Evolutionary conservation across 2,797 vertebrate species (phyloP).

Genomic region (Aulostomus chinensis): DNA sequence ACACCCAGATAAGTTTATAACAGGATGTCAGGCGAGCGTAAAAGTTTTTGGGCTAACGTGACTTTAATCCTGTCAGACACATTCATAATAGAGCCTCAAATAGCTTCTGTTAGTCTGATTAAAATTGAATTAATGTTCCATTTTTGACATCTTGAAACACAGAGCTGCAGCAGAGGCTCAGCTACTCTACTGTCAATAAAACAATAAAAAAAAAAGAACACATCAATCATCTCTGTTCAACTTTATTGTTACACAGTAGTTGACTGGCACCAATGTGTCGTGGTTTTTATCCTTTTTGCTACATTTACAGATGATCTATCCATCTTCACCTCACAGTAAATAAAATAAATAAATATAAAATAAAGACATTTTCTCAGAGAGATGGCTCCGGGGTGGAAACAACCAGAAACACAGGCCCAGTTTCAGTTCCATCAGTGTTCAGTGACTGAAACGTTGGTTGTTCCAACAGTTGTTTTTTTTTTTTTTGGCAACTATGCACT

Average conservation of each 20-base stretch:
- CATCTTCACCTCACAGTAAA: constrained; percentile 74
- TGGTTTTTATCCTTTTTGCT: constrained; percentile 79
- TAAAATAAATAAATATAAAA: constrained; percentile 79
- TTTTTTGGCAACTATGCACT: constrained; percentile 78
- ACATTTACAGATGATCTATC: constrained; percentile 79
- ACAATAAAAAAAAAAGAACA: not conserved
- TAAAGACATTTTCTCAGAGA: constrained; percentile 62
- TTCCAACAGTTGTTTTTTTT: constrained; percentile 2
- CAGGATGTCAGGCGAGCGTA: too few relatives aligned
- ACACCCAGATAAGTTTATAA: too few relatives aligned
- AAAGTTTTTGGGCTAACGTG: too few relatives aligned
- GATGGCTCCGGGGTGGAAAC: constrained; percentile 39
- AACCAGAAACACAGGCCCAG: constrained; percentile 43
- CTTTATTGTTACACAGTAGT: constrained; percentile 80
- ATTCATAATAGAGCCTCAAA: too few relatives aligned
- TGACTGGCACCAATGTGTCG: constrained; percentile 75
- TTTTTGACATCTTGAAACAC: too few relatives aligned
- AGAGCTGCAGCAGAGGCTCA: too few relatives aligned
- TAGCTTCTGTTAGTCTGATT: not conserved
- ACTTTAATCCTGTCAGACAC: too few relatives aligned
- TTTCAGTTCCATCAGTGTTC: constrained; percentile 36
- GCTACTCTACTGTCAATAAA: too few relatives aligned
- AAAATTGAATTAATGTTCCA: too few relatives aligned
- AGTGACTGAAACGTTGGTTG: constrained; percentile 22
- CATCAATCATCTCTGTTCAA: constrained; percentile 43